A percentile compares a stretch with the other conserved stretches of the same genome.
phyloP scores from a whole-genome alignment of 2,113 vertebrate genomes.

The Atlantisia rogersi region DNA sequence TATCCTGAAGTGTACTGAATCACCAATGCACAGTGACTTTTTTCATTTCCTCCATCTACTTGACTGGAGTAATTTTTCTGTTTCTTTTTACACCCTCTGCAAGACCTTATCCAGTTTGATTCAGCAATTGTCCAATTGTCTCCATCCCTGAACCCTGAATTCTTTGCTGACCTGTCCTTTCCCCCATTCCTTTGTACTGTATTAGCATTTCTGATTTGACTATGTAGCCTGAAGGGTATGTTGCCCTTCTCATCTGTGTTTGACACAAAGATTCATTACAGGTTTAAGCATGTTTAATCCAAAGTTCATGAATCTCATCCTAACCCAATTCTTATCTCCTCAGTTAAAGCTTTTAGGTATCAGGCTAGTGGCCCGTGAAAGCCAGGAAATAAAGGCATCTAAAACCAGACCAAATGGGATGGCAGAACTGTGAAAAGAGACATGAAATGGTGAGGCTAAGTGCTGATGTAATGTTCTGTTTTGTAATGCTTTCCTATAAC shows the following conservation, averaged over 20 bases:
- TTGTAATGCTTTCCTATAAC: neutral
- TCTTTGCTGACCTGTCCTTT: neutral
- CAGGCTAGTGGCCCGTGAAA: neutral
- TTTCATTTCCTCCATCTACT: neutral
- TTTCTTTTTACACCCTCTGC: neutral
- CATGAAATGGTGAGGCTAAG: neutral
- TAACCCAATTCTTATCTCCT: neutral
- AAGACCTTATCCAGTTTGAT: neutral
- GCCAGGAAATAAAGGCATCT: neutral
- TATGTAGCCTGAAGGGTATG: neutral
- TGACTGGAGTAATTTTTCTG: neutral
- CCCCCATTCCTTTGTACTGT: neutral
- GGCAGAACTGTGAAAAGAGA: neutral
- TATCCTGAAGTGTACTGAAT: neutral
- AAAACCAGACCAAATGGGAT: neutral
- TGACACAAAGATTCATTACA: neutral
- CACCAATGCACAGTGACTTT: neutral
- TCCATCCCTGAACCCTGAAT: neutral
- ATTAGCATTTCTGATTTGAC: neutral
- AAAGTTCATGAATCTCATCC: neutral
- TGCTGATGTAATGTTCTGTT: neutral
- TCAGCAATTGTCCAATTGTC: neutral
- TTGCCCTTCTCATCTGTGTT: neutral
- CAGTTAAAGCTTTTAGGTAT: neutral
- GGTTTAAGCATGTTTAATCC: neutral